Base-by-base conservation (phyloP, 1,140 invertebrate genomes). In the Trachymyrmex cornetzi region DNA sequence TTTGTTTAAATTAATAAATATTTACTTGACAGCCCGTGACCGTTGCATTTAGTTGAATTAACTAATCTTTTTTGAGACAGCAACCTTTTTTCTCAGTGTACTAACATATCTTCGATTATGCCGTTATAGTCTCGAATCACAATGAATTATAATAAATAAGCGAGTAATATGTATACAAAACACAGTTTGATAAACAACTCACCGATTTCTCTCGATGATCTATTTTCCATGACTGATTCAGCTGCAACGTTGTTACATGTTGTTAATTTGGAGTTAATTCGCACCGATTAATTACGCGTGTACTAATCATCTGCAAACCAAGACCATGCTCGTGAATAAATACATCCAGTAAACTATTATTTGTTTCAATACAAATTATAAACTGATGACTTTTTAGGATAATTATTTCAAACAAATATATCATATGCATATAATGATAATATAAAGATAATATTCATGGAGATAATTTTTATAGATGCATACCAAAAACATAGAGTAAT, bases 291-390 rank as follows among this genome's bases (percentile, higher is more conserved):
- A n/a, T 74, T 30, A 55, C 12, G 74, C 38, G 24, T 24, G 24
- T 61, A 27, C 69, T 82, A 84, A 59, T 84, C 80, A 84, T 84
- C 80, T 84, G 80, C 44, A 84, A 84, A 84, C 63, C 55, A 74
- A 84, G 69, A 84, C 24, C 69, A 82, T 30, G 44, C 24, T 75
- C 11, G 14, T 74, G 11, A 71, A 38, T 38, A 81, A 71, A 69
- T 48, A n/a, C 3, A 66, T 11, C 6, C 19, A 22, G 7, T 53
- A 24, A 69, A 55, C 16, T 55, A 27, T 80, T 22, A 81, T 80
- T 44, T 14, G 3, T 69, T 67, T 79, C 2, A 69, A 24, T 24
- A 38, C 24, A 69, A 34, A 48, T 11, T 11, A 69, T 22, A 48
- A 66, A 50, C 9, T 12, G 22, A 53, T 16, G 2, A 67, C 24